Base-by-base conservation (phyloP, 2,113 vertebrate species). In the Shinisaurus crocodilurus region DNA sequence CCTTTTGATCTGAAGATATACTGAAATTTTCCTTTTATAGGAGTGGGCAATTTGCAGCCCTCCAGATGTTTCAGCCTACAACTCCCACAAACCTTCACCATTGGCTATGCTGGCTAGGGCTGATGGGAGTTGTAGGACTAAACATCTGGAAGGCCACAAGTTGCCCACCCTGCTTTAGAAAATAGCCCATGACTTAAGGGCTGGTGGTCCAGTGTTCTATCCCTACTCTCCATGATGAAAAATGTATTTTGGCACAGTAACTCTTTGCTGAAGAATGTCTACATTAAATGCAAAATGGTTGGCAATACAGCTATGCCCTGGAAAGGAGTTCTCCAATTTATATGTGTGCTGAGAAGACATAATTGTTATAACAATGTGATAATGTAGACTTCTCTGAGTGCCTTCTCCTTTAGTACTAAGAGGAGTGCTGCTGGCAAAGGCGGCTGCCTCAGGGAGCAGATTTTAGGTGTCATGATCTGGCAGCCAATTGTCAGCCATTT, bases 1-100 rank as follows among this genome's bases (percentile, higher is more conserved):
- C 90, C 92, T 37, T 91, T 15, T 72, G 76, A 86, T 92, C 77
- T 86, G 91, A 86, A 63, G 83, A 74, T 48, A 23, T 32, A 43
- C 18, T 18, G 50, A 67, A 65, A 85, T 69, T 88, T 88, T 48
- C 15, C 20, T 50, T 70, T 88, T 88, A 69, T 18, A 63, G 12
- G 60, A 12, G 20, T 63, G 60, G 18, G 60, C 60, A 63, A 23
- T 5, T 63, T 23, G 18, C 2, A 12, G 50, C 50, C 50, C 50
- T 54, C 9, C 48, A 48, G 48, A 48, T 48, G 48, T 48, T 48
- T 48, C 7, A 7, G 10, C 50, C 50, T 54, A 54, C 9, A 54
- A 7, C 50, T 54, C 60, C 60, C 60, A 63, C 20, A 4, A 63
- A 4, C 60, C 5, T 3, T 63, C 18, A 23, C 60, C 60, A 20